Evolutionary conservation across 2,888 invertebrate species (phyloP).

Genomic region (Ophioninae sp.): DNA sequence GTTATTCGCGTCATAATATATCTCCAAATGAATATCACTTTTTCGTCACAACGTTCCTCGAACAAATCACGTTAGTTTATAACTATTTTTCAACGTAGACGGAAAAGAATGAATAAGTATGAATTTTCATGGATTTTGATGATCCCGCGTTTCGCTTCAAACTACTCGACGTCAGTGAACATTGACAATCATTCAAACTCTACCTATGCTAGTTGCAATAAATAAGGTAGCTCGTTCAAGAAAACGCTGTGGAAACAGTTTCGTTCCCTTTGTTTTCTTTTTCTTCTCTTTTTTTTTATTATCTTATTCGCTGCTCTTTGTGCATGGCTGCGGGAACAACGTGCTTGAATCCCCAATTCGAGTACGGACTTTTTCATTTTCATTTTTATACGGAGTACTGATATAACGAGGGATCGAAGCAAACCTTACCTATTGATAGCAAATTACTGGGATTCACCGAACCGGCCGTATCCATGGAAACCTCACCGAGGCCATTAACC

Average conservation of each 20-base stretch:
- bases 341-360: slow-evolving; percentile 1
- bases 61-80: neutral
- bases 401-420: slow-evolving; percentile 68
- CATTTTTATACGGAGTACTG: slow-evolving; percentile 64
- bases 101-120: neutral
- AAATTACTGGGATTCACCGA: slow-evolving; percentile 82
- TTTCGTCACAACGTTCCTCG: neutral
- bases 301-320: slow-evolving; percentile 19
- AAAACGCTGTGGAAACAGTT: slow-evolving; percentile 6
- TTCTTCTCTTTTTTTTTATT: neutral
- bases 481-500: slow-evolving; percentile 88
- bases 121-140: neutral
- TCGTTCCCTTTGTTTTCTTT: neutral
- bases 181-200: neutral
- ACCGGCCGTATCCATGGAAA: slow-evolving; percentile 87
- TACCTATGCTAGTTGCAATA: slow-evolving; percentile 8
- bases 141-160: neutral
- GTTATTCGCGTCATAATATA: neutral
- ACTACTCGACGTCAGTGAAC: neutral
- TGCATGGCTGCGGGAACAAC: slow-evolving; percentile 3
- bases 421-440: slow-evolving; percentile 78
- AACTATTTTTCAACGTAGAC: neutral
- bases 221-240: slow-evolving; percentile 26
- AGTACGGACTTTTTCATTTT: neutral
- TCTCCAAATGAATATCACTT: neutral